A percentile compares a stretch with the other conserved stretches of the same genome.
These are phyloP conservation scores for Melieria crassipennis DNA, from an alignment of 2,888 invertebrate species.

Conservation along the genomic window DNA sequence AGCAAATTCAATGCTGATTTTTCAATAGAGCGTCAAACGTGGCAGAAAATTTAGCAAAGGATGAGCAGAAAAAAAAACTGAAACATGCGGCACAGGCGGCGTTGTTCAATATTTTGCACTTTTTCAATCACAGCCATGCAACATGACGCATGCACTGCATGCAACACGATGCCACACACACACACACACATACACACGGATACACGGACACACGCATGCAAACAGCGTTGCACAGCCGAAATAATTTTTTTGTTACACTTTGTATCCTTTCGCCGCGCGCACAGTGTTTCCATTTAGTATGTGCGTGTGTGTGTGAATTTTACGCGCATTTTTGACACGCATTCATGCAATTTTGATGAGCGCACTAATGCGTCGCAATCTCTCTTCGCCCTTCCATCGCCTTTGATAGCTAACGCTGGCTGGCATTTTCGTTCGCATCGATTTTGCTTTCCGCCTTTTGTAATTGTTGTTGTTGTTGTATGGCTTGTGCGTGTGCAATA, in stretches of 20 bases:
- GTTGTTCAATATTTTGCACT: too few relatives aligned
- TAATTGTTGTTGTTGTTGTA: slow-evolving; percentile 9
- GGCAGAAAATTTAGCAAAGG: too few relatives aligned
- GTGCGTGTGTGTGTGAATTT: background rate
- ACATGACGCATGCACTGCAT: too few relatives aligned
- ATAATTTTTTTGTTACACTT: background rate
- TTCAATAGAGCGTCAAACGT: too few relatives aligned
- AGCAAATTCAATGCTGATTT: too few relatives aligned
- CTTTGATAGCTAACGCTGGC: background rate
- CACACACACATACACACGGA: background rate
- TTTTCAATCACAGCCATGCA: background rate
- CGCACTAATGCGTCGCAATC: background rate
- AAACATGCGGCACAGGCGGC: too few relatives aligned
- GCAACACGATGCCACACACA: background rate
- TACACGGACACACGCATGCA: too few relatives aligned
- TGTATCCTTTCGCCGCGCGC: too few relatives aligned
- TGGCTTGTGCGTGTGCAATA: background rate
- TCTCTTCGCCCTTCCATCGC: background rate
- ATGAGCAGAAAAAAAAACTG: too few relatives aligned
- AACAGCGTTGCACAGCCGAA: background rate
- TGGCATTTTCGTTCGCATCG: background rate
- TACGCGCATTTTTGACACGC: background rate
- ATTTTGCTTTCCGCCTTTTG: background rate
- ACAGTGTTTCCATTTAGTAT: too few relatives aligned
- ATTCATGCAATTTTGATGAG: slow-evolving; percentile 18